Base-by-base conservation (phyloP, 2,113 vertebrate species). In the Meriones unguiculatus region DNA sequence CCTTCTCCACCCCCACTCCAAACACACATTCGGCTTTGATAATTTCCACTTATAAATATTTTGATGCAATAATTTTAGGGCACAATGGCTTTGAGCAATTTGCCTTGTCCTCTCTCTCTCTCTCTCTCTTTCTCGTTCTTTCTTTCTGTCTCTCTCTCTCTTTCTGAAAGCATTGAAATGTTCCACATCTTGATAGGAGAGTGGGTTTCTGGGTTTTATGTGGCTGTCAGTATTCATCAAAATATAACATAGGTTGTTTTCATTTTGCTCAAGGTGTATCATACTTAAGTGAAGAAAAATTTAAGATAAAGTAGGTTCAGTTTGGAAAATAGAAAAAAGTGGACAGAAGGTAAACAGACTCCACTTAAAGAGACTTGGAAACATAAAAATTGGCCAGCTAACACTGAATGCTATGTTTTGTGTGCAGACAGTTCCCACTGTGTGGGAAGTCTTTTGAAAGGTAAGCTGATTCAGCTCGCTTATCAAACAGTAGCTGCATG, bases 21-120 rank as follows among this genome's bases (percentile, higher is more conserved):
- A 4, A 9, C 15, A 70, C 69, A 85, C 77, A 59, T 52, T 96
- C 72, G 90, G 64, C 92, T 90, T 93, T 93, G 95, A 94, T 59
- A 59, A n/a, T 94, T 64, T 93, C 87, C 77, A 57, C 7, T 24
- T 46, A 72, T 41, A 93, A 85, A 85, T 82, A 70, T 82, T 95
- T 59, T 64, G 93, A 90, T 85, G 88, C 87, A 72, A 65, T 38
- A 46, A 70, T 88, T 88, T 50, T 14, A 91, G 82, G 95, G 75
- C 85, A 22, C 73, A 94, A 75, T 54, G 81, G 30, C 72, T 97
- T 57, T 30, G 0, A 64, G 32, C n/a, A 18, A 73, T 85, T 89
- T 38, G 18, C 35, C 32, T 80, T 25, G 1, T 2, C 2, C 10
- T 41, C 72, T 24, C 20, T 75, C 72, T 22, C 10, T 41, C 38